Base-by-base conservation (phyloP, 1,140 invertebrate genomes). In the Metaphire vulgaris region DNA sequence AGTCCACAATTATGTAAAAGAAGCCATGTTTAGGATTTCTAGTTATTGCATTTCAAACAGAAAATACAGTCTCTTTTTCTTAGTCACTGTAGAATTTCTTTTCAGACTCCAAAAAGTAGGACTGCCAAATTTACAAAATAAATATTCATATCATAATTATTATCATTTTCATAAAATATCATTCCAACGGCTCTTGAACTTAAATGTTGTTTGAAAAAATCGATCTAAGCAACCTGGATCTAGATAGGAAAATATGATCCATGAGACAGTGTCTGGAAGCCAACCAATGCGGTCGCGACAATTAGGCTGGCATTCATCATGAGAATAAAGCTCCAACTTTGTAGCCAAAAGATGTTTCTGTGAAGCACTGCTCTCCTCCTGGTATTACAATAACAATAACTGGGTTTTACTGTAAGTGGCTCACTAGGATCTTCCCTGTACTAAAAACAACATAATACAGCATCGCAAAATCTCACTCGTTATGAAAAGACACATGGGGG, bases 171-270 rank as follows among this genome's bases (percentile, higher is more conserved):
- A 73, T 6, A 29, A 73, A 6, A 2, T 34, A 1, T 73, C 2
- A 26, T 26, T 26, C 29, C 33, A 34, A 15, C n/a, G n/a, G 1
- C 26, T 75, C 2, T 66, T 31, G 29, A 41, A 14, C 21, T 66
- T 33, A 69, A 76, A 76, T 74, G n/a, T n/a, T n/a, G n/a, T n/a
- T n/a, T n/a, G n/a, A n/a, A n/a, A n/a, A n/a, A n/a, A n/a, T n/a
- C n/a, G n/a, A n/a, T n/a, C n/a, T n/a, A n/a, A n/a, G n/a, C n/a
- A n/a, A 88, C 87, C 85, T 83, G 88, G 87, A 79, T 88, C 88
- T n/a, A 89, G 82, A 78, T 85, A 88, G n/a, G 86, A 85, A 75
- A 89, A 83, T 41, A 89, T 86, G 71, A 85, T 83, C 65, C 84
- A 80, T 67, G 86, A 83, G 2, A 88, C 75, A 75, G 81, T 82